Evolutionary conservation across 2,797 vertebrate genomes (phyloP), one percentile per base, ranked within the genome.

Genomic region (Rhynchonycteris naso): DNA sequence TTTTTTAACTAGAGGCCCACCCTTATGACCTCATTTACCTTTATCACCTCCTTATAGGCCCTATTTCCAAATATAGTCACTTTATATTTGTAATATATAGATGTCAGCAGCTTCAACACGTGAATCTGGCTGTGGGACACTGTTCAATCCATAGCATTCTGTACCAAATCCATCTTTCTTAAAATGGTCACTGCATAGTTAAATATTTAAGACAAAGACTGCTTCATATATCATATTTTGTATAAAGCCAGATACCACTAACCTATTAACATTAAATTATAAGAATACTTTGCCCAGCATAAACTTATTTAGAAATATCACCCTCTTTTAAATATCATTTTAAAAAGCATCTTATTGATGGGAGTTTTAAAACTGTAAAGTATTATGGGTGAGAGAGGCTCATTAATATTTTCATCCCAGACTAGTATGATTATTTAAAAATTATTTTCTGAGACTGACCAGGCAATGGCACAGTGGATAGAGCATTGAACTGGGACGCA

Each of bases 251-350:
- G 81, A 47, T 54, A 50, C 38, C 14, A 87, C 50, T 61, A 43
- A 69, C 59, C 63, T 56, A 65, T 65, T n/a, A 72, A 24, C 56
- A 85, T 19, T 52, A 79, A 84, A 86, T 91, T 74, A 58, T 79
- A 78, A 79, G 33, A 75, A 78, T 13, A 69, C 24, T 30, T 69
- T 79, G 6, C 24, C 14, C 28, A 76, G 28, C 21, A 74, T 56
- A 52, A 92, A 80, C 71, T 28, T 84, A 76, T 50, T 93, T 74
- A 90, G 8, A 87, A 72, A 93, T 28, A 93, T 14, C 9, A 76
- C 21, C 21, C 18, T 35, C 28, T 89, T 91, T 87, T 24, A 79
- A 87, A 71, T 28, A 86, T 68, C 8, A 93, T 74, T 91, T 30
- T 88, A 16, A 74, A 74, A 86, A 74, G 30, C 33, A 86, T 28